phyloP scores from a whole-genome alignment of 1,140 invertebrate genomes.

The Calliopsis andreniformis region DNA sequence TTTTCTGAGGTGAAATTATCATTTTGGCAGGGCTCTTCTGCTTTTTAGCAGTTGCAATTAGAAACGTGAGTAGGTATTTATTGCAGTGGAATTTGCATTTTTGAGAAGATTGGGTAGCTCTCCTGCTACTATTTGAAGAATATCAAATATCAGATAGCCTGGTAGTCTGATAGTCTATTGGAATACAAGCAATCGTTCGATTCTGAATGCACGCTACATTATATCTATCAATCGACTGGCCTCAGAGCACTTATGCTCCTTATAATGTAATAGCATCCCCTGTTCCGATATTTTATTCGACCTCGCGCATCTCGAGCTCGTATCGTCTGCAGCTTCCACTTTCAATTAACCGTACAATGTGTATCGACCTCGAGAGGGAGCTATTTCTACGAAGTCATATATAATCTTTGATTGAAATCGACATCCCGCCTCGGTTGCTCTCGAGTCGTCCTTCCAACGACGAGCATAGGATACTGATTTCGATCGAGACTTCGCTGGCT shows the following conservation, averaged over 20 bases:
- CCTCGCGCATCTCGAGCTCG: conserved; percentile 15
- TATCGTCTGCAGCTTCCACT: conserved; percentile 21
- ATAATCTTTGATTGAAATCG: conserved; percentile 55
- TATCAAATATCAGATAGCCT: too few species aligned
- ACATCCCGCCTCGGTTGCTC: conserved; percentile 22
- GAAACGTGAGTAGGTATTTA: too few species aligned
- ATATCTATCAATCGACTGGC: too few species aligned
- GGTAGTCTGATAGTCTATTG: too few species aligned
- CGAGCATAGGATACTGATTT: conserved; percentile 24
- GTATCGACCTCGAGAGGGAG: conserved; percentile 11
- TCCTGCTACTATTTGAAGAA: too few species aligned
- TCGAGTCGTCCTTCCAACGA: conserved; percentile 31
- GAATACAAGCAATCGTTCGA: too few species aligned
- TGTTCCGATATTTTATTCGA: not conserved
- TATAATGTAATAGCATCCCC: not conserved
- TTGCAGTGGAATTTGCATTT: too few species aligned
- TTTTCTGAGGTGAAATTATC: too few species aligned
- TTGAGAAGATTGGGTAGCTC: too few species aligned
- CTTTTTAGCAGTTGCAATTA: too few species aligned
- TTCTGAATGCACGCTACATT: not conserved
- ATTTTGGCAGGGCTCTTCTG: too few species aligned
- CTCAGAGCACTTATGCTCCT: too few species aligned
- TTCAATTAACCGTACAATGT: conserved; percentile 42
- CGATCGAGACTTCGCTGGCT: conserved; percentile 32
- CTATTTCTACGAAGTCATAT: conserved; percentile 45